Base-by-base conservation (phyloP, 2,797 vertebrate species). In the Parauchenoglanis ngamensis region DNA sequence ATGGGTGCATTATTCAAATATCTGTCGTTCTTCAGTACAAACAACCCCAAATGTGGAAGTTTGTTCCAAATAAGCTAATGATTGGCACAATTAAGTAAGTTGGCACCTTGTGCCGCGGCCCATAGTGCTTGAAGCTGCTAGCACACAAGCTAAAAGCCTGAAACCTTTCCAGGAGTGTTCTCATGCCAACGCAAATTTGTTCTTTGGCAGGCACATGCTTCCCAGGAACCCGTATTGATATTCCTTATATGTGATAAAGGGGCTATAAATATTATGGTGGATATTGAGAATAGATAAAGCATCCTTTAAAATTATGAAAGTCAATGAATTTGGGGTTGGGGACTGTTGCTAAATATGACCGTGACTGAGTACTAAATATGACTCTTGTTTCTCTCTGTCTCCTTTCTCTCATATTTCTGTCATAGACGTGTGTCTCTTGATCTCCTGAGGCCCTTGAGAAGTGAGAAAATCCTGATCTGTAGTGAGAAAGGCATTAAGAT, bases 401-500 rank as follows among this genome's bases (percentile, higher is more conserved):
- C 28, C 49, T n/a, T 75, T 28, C 13, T 44, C 35, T 63, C 5
- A 25, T 25, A 44, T 46, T 28, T 19, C 40, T n/a, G 11, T 63
- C 75, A 57, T 63, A 7, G 15, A 4, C 49, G 4, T 19, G 28
- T n/a, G 1, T 1, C 3, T 28, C 57, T 75, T 83, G 49, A 72
- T 52, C 44, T 44, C 85, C 83, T 73, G 25, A 80, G 80, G 49
- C 31, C 28, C 59, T 83, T 70, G 67, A 77, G 80, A 85, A 72
- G 70, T 80, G 57, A 65, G 67, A 87, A 61, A 79, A 85, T 63
- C 70, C 61, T 56, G 61, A 49, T 72, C 57, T 40, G 8, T 79
- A 59, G 70, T 65, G 84, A 76, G 88, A 63, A 63, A 68, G 59
- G 75, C 80, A 81, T 80, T 78, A 87, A 65, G 81, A 79, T 76